These are phyloP conservation scores for Ornithorhynchus anatinus DNA, from an alignment of 2,113 vertebrate species.

Conservation along the genomic window DNA sequence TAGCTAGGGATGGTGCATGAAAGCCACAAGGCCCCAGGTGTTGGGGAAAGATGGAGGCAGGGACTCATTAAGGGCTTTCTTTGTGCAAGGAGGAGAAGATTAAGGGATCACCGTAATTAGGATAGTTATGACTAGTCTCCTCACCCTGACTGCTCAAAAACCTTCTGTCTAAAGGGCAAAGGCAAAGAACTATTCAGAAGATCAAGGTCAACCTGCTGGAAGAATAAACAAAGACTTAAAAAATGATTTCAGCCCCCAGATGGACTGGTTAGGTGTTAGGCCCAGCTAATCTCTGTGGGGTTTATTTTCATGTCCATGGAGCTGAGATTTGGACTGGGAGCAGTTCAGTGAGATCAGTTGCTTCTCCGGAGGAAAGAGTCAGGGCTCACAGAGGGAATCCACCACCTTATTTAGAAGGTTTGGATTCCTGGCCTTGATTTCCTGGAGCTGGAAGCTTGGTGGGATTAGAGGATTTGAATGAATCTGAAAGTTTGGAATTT, in stretches of 20 bases:
- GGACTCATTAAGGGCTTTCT: not conserved
- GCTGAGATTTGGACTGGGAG: not conserved
- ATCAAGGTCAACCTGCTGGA: constrained; percentile 50
- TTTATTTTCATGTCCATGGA: not conserved
- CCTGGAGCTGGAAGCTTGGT: not conserved
- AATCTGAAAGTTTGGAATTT: not conserved
- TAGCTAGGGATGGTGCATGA: too few relatives aligned
- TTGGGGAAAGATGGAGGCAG: too few relatives aligned
- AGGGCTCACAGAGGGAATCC: too few relatives aligned
- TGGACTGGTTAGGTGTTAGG: not conserved
- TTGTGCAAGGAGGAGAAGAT: not conserved
- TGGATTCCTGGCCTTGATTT: too few relatives aligned
- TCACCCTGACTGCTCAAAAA: constrained; percentile 29
- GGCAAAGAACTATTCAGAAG: constrained; percentile 30
- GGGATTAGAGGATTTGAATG: not conserved
- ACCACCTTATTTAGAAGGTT: too few relatives aligned
- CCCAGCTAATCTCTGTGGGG: not conserved
- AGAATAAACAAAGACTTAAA: constrained; percentile 18
- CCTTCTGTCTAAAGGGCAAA: constrained; percentile 34
- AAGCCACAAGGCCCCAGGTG: too few relatives aligned
- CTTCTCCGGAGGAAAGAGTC: too few relatives aligned
- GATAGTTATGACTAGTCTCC: constrained; percentile 28
- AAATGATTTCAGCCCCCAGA: not conserved
- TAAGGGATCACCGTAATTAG: constrained; percentile 37
- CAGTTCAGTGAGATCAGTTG: too few relatives aligned